Conservation (phyloP, 2,797 vertebrate genomes). For the Cirrhinus molitorella region DNA sequence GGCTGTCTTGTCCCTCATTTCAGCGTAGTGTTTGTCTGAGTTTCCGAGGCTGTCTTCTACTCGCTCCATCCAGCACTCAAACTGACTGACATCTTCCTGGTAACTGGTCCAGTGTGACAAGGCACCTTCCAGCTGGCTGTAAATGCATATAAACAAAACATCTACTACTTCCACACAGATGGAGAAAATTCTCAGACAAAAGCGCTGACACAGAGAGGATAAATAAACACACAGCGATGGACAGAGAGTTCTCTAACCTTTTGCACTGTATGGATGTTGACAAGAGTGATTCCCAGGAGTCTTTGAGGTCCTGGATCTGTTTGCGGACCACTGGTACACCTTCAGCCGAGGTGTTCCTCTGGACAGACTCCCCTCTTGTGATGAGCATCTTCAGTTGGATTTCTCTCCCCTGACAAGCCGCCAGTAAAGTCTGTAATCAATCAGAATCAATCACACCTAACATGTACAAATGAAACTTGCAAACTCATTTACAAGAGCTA, state of each 20-base stretch:
- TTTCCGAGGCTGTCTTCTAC: conserved; percentile 86
- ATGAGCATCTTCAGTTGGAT: conserved; percentile 95
- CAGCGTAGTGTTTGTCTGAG: conserved; percentile 85
- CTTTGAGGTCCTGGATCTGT: conserved; percentile 92
- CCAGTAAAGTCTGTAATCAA: conserved; percentile 83
- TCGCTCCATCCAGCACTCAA: conserved; percentile 92
- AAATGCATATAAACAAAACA: conserved; percentile 43
- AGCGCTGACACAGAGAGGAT: not conserved
- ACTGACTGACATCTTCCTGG: conserved; percentile 94
- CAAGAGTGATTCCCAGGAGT: conserved; percentile 90
- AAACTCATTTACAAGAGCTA: not conserved
- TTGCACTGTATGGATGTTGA: conserved; percentile 94
- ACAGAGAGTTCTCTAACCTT: conserved; percentile 79
- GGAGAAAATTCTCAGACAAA: not conserved
- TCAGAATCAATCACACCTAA: conserved; percentile 31
- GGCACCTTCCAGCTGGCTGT: conserved; percentile 93
- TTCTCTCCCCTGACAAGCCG: conserved; percentile 93
- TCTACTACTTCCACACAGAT: not conserved
- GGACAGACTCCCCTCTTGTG: conserved; percentile 92
- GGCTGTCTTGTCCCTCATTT: conserved; percentile 92
- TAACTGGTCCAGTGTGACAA: conserved; percentile 98
- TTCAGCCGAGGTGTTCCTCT: conserved; percentile 93
- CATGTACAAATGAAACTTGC: not conserved
- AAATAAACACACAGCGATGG: not conserved
- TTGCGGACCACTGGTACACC: conserved; percentile 88